A percentile compares a stretch with the other conserved stretches of the same genome.
phyloP scores from a whole-genome alignment of 2,888 invertebrate species.

The Elysia crispata region DNA sequence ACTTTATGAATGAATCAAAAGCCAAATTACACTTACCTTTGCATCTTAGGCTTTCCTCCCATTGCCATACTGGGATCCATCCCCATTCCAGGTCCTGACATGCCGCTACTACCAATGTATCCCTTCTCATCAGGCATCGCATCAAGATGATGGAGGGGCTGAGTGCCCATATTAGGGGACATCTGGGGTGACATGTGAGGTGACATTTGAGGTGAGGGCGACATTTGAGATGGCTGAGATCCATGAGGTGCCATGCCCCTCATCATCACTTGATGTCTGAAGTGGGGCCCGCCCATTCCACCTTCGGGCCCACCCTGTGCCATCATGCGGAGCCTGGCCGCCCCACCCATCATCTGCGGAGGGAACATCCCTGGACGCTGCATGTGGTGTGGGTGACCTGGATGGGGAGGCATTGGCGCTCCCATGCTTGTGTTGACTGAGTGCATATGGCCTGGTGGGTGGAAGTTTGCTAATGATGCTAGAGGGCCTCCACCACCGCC shows the following conservation, averaged over 20 bases:
- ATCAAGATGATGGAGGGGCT: constrained; percentile 43
- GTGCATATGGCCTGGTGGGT: constrained; percentile 42
- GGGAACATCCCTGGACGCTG: constrained; percentile 46
- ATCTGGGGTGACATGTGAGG: constrained; percentile 49
- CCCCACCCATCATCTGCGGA: constrained; percentile 38
- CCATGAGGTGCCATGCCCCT: constrained; percentile 40
- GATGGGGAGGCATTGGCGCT: constrained; percentile 23
- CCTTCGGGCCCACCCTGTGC: constrained; percentile 28
- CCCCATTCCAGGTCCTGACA: constrained; percentile 28
- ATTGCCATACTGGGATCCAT: constrained; percentile 38
- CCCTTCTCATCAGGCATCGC: constrained; percentile 43
- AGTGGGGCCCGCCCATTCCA: constrained; percentile 30
- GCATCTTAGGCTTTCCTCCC: constrained; percentile 39
- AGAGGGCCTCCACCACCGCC: constrained; percentile 40
- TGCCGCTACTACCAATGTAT: constrained; percentile 50
- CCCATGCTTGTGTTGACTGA: constrained; percentile 34
- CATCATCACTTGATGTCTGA: constrained; percentile 45
- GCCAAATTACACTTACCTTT: constrained; percentile 27
- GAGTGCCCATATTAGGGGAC: constrained; percentile 39
- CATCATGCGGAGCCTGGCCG: constrained; percentile 47
- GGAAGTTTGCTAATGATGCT: constrained; percentile 44
- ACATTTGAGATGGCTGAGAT: constrained; percentile 44
- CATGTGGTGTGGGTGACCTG: constrained; percentile 9
- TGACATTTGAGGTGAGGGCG: constrained; percentile 46
- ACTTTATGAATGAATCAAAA: neutral